These are phyloP conservation scores for Platyscapa corneri DNA, from an alignment of 1,140 invertebrate species.

Conservation along the genomic window DNA sequence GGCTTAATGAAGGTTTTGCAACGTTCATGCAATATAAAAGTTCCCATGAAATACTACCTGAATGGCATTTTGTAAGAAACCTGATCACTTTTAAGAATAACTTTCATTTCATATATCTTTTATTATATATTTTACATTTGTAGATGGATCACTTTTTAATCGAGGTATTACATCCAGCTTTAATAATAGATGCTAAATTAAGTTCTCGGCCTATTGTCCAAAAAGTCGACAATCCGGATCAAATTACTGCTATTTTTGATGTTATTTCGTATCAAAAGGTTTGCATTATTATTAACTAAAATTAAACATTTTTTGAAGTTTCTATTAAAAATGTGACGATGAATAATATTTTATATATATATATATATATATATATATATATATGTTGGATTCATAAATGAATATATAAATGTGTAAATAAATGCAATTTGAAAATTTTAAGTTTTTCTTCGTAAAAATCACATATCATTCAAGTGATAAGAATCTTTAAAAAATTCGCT, in stretches of 20 bases:
- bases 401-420: no score
- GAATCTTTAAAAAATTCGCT: no score
- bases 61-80: slow-evolving; percentile 87
- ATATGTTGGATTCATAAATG: no score
- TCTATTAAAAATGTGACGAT: no score
- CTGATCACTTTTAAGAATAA: not conserved
- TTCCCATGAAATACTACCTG: slow-evolving; percentile 80
- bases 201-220: slow-evolving; percentile 93
- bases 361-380: no score
- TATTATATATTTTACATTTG: slow-evolving; percentile 42
- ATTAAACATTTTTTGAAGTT: not conserved
- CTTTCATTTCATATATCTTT: not conserved
- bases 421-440: no score
- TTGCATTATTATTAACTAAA: slow-evolving; percentile 46
- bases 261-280: slow-evolving; percentile 94
- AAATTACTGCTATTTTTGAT: slow-evolving; percentile 96
- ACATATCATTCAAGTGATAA: no score
- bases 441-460: no score
- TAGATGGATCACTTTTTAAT: slow-evolving; percentile 84
- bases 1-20: slow-evolving; percentile 95
- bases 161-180: slow-evolving; percentile 82
- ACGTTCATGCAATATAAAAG: slow-evolving; percentile 90
- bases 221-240: slow-evolving; percentile 86
- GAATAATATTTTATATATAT: no score
- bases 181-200: slow-evolving; percentile 85